Evolutionary conservation across 53 echinoderm and acorn worm species (phyloP).

Genomic region (Temnopleurus reevesii): DNA sequence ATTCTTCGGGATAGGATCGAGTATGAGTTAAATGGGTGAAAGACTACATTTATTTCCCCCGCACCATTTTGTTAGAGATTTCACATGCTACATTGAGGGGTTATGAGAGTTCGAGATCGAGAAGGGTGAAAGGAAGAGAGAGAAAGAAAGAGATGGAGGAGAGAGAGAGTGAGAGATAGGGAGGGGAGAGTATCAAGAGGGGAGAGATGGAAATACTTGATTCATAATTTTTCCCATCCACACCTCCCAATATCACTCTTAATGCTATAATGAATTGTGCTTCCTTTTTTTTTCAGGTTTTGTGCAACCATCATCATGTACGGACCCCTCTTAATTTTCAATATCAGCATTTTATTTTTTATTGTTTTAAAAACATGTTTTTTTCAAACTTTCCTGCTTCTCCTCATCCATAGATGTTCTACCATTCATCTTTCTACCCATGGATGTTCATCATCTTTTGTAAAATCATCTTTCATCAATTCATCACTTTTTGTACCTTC

Average conservation of each 20-base stretch:
- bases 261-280: constrained; percentile 5
- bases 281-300: neutral
- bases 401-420: neutral
- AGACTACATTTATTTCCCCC: too few species aligned
- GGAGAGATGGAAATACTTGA: too few species aligned
- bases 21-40: too few species aligned
- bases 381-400: neutral
- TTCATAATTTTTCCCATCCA: neutral
- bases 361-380: neutral
- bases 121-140: too few species aligned
- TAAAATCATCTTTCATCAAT: neutral
- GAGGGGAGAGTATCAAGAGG: too few species aligned
- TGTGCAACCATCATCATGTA: neutral
- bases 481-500: neutral
- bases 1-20: too few species aligned
- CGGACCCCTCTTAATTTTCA: neutral
- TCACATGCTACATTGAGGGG: too few species aligned
- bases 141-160: too few species aligned
- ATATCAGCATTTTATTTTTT: neutral
- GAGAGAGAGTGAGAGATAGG: too few species aligned
- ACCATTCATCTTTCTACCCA: neutral
- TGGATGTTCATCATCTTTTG: neutral
- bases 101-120: too few species aligned
- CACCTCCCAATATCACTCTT: neutral
- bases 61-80: too few species aligned